Base-by-base conservation (phyloP, 2,113 vertebrate genomes). In the Polypterus senegalus region DNA sequence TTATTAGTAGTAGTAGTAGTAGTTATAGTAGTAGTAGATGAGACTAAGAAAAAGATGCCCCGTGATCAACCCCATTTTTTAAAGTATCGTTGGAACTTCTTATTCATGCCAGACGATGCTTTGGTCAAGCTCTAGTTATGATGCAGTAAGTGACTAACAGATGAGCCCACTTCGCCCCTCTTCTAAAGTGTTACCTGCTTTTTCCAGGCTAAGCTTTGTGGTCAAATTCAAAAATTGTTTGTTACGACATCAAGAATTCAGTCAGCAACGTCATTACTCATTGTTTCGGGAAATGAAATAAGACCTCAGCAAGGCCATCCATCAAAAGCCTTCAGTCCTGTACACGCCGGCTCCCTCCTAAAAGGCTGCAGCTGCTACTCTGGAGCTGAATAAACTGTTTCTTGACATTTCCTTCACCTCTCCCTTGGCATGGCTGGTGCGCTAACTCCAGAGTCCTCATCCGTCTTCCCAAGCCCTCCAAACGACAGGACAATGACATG, bases 391-490 rank as follows among this genome's bases (percentile, higher is more conserved):
- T 69, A 47, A 73, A 63, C 47, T 6, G 64, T 60, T 65, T 57
- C 66, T 67, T 70, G 57, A 54, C 3, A 62, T 77, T 74, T 69
- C 45, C 27, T 63, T 65, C 65, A 61, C 56, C 64, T 74, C 47
- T 69, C 64, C 46, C 48, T 66, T 9, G 7, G 62, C 47, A 59
- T 59, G 55, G 1, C 9, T 60, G 73, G 61, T 70, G 48, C 7
- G 48, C 10, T 43, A 51, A 51, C 6, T 48, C 11, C 4, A 51
- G 48, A 43, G 6, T 73, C 67, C 76, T 75, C 65, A 71, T 80
- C 65, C 69, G 9, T 64, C 68, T 77, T 62, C 7, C 9, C 47
- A 72, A 49, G 57, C 44, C 7, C 48, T 47, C 43, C 61, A 63
- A 45, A 49, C 67, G 66, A 71, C 11, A 65, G 57, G 49, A 62